These are phyloP conservation scores for Pipistrellus pygmaeus DNA, from an alignment of 2,797 vertebrate species.

Conservation along the genomic window DNA sequence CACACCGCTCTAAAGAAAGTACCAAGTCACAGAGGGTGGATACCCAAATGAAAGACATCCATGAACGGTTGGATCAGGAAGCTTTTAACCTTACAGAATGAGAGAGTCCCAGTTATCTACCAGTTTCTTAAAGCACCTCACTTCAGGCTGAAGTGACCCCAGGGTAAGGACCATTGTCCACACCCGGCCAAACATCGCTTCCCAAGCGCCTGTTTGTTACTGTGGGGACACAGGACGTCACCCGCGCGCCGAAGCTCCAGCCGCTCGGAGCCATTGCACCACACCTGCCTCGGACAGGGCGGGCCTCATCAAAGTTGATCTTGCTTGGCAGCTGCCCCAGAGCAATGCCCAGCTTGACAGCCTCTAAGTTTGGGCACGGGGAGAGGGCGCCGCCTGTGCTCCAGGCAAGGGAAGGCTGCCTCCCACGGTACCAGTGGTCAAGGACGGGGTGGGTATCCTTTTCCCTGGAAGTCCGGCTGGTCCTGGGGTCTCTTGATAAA, in stretches of 20 bases:
- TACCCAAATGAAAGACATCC: background rate
- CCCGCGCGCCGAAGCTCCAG: background rate
- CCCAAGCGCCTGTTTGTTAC: background rate
- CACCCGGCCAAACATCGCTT: accelerated
- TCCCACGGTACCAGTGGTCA: background rate
- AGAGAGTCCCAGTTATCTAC: background rate
- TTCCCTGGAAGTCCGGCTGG: background rate
- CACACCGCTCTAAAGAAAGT: background rate
- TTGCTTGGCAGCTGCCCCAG: background rate
- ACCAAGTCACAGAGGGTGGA: background rate
- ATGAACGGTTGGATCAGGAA: background rate
- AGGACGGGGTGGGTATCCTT: background rate
- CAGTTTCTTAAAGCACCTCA: background rate
- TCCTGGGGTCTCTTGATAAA: background rate
- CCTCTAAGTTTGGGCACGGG: background rate
- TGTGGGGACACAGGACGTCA: background rate
- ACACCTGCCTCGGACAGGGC: background rate
- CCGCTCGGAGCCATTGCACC: accelerated
- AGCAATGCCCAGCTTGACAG: background rate
- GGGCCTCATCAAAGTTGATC: background rate
- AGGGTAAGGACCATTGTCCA: background rate
- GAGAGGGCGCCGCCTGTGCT: accelerated
- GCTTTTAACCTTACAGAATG: background rate
- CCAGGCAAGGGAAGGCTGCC: background rate
- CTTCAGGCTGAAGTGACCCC: background rate